These are phyloP conservation scores for Eleginops maclovinus DNA, from an alignment of 2,113 vertebrate species.

Conservation along the genomic window DNA sequence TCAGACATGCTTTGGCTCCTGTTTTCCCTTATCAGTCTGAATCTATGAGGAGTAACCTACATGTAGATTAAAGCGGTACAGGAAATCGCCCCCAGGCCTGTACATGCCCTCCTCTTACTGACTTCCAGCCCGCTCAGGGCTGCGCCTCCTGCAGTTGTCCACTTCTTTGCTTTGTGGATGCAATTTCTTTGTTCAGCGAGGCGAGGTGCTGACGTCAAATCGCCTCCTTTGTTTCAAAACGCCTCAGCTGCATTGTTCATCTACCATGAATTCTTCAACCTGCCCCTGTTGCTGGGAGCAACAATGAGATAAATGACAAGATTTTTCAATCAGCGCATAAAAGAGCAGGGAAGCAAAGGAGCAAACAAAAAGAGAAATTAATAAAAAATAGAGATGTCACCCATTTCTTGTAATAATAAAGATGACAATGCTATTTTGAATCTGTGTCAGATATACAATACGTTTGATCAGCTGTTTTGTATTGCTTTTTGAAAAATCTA, in stretches of 20 bases:
- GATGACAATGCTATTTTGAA: not conserved
- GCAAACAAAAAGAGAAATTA: constrained; percentile 23
- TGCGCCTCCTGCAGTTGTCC: constrained; percentile 56
- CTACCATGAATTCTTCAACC: constrained; percentile 59
- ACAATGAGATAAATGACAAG: constrained; percentile 70
- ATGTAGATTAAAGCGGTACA: constrained; percentile 31
- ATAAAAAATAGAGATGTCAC: constrained; percentile 48
- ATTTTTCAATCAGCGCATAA: constrained; percentile 52
- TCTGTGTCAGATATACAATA: constrained; percentile 1
- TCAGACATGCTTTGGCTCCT: constrained; percentile 39
- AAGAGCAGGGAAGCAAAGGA: constrained; percentile 24
- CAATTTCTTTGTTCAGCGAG: constrained; percentile 74
- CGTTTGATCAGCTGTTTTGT: not conserved
- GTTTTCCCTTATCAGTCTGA: constrained; percentile 43
- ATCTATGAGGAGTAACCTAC: constrained; percentile 5
- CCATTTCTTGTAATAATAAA: constrained; percentile 16
- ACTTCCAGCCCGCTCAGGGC: constrained; percentile 34
- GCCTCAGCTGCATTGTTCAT: constrained; percentile 69
- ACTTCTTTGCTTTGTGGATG: constrained; percentile 60
- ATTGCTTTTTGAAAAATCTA: no score
- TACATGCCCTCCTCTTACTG: constrained; percentile 3
- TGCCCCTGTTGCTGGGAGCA: constrained; percentile 72
- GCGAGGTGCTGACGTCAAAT: constrained; percentile 74
- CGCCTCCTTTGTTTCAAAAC: constrained; percentile 72
- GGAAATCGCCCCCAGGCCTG: constrained; percentile 1